Evolutionary conservation across 2,797 vertebrate genomes (phyloP).

Genomic region (Taeniopygia guttata): DNA sequence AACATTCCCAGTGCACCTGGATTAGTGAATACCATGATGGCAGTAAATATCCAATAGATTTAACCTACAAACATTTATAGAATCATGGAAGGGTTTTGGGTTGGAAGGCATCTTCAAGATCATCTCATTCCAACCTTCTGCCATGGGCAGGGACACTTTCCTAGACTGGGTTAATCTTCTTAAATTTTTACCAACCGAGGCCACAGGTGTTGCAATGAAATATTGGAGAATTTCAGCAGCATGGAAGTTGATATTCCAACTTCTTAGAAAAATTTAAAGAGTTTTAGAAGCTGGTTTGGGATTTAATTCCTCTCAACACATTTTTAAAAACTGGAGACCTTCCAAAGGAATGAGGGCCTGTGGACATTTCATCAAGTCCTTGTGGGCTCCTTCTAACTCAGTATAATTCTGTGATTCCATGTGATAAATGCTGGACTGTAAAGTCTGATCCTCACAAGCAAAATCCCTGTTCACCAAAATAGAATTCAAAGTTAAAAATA

Average conservation of each 20-base stretch:
- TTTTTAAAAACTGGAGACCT: neutral
- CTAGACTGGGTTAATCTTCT: neutral
- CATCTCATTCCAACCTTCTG: neutral
- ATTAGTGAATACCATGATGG: accelerated
- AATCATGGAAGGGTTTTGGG: neutral
- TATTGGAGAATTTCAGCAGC: neutral
- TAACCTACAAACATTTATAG: neutral
- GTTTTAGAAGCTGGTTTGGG: neutral
- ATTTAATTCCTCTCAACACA: neutral
- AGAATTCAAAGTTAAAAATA: conserved; percentile 21
- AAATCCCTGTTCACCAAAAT: neutral
- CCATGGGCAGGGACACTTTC: neutral
- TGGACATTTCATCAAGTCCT: neutral
- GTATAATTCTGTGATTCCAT: neutral
- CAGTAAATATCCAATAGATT: neutral
- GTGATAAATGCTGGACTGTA: neutral
- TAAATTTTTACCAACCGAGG: neutral
- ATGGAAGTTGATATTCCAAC: neutral
- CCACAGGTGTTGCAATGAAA: neutral
- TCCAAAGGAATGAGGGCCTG: neutral
- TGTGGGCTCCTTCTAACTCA: neutral
- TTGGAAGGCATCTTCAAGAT: neutral
- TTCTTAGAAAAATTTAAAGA: neutral
- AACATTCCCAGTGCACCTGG: neutral
- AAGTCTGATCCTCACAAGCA: neutral